Base-by-base conservation (phyloP, 64 coral and sea anemone species). In the Anthopleura sola region DNA sequence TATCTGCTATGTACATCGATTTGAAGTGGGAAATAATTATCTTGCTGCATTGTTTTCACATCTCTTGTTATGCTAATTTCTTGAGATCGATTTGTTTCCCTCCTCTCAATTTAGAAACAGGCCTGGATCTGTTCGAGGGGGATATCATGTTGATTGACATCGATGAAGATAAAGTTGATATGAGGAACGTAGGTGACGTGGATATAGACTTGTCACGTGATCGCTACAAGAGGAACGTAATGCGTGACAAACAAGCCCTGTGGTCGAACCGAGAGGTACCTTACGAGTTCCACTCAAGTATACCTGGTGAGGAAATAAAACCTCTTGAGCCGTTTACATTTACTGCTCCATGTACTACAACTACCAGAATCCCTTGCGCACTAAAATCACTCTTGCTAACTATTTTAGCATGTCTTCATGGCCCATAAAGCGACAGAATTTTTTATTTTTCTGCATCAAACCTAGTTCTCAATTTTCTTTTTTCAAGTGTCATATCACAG, bases 111-210 rank as follows among this genome's bases (percentile, higher is more conserved):
- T 46, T 79, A 79, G 76, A 26, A 13, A 47, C 3, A 79, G 10
- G 66, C 39, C 36, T 85, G 29, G 24, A 94, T 19, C 40, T 94
- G 39, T 94, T 90, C 69, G 93, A 94, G 48, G 93, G 88, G 26
- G 93, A 91, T 39, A 91, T 91, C 15, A 36, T 55, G 37, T 54
- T 94, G 34, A 75, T 87, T 13, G 34, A 33, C 28, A 37, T 36
- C 12, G 93, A 94, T 34, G 44, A 39, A 48, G 71, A 75, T 55
- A 37, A 83, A 24, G 37, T 84, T 1, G 85, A 84, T 6, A 50
- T 40, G 54, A 46, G 54, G 31, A 60, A 85, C 19, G 20, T 57
- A 20, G 83, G 81, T 21, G 82, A 81, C 39, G 53, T 56, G 4
- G 46, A 78, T 21, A 68, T 78, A n/a, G 84, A 86, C 40, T 31